phyloP scores from a whole-genome alignment of 2,797 vertebrate species.

The Myiothlypis chrysogaster region DNA sequence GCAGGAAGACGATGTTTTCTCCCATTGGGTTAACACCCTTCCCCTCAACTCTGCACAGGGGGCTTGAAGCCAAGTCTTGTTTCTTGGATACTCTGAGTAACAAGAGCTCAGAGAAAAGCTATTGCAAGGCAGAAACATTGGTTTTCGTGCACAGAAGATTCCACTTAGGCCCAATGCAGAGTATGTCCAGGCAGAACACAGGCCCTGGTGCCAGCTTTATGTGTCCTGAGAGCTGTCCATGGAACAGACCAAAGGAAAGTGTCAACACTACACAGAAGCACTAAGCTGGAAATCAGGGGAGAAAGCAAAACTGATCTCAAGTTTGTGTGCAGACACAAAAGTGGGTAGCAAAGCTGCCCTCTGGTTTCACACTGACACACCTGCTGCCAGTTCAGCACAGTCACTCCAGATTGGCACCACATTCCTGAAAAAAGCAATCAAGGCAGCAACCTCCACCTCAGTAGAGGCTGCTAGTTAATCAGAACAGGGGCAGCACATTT shows the following conservation, averaged over 20 bases:
- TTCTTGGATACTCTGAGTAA: background rate
- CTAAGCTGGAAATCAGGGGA: background rate
- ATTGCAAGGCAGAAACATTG: background rate
- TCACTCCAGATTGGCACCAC: background rate
- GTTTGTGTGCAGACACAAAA: background rate
- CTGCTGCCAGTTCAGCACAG: background rate
- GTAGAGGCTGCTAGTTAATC: background rate
- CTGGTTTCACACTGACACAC: background rate
- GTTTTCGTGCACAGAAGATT: background rate
- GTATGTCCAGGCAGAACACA: background rate
- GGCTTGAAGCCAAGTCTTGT: background rate
- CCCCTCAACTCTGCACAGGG: background rate
- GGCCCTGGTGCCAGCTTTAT: background rate
- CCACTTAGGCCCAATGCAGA: background rate
- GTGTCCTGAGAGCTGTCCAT: background rate
- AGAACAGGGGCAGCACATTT: slow-evolving; percentile 4
- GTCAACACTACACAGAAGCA: background rate
- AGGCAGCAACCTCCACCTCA: background rate
- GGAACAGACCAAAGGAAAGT: background rate
- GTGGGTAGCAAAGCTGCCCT: background rate
- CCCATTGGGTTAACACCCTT: background rate
- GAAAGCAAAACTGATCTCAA: background rate
- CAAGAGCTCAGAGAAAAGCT: background rate
- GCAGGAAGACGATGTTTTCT: background rate
- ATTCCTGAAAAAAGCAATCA: background rate